Percentiles rank a stretch among this genome's conserved stretches.
Evolutionary conservation across 2,113 vertebrate species (phyloP).

Genomic region (Nyctereutes procyonoides): DNA sequence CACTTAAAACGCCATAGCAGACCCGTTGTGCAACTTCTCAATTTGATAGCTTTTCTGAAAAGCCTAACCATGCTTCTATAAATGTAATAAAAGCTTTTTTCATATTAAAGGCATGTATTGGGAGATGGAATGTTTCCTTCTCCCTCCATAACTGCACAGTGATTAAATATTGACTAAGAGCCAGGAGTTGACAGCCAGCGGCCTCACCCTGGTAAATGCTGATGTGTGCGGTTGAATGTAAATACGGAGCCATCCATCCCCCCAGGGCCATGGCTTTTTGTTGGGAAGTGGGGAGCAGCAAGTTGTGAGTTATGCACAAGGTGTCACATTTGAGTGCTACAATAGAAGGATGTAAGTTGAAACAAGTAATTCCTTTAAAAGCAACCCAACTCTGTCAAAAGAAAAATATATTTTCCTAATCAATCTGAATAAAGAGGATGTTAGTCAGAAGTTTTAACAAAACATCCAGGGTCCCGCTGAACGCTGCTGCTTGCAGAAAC

Average conservation of each 20-base stretch:
- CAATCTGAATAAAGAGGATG: slow-evolving; percentile 44
- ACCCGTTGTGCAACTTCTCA: neutral
- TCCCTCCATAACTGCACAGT: slow-evolving; percentile 38
- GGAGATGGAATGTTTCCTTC: slow-evolving; percentile 57
- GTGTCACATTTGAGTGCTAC: neutral
- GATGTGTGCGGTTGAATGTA: slow-evolving; percentile 14
- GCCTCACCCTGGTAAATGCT: slow-evolving; percentile 51
- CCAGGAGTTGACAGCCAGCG: slow-evolving; percentile 61
- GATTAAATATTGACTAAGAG: slow-evolving; percentile 78
- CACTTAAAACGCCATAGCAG: neutral
- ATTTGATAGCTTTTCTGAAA: slow-evolving; percentile 36
- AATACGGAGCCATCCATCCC: slow-evolving; percentile 23
- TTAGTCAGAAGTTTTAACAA: slow-evolving; percentile 45
- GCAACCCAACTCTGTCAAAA: slow-evolving; percentile 15
- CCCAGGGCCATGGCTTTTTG: neutral
- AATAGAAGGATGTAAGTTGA: neutral
- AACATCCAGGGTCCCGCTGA: neutral
- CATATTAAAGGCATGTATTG: slow-evolving; percentile 40
- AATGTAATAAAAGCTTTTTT: slow-evolving; percentile 56
- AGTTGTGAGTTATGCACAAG: neutral
- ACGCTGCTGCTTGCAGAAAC: neutral
- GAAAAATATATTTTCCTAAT: slow-evolving; percentile 57
- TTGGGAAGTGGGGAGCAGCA: neutral
- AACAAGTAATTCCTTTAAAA: slow-evolving; percentile 52
- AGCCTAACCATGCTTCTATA: neutral